A percentile compares a stretch with the other conserved stretches of the same genome.
phyloP scores from a whole-genome alignment of 2,113 vertebrate genomes.

The Mixornis gularis region DNA sequence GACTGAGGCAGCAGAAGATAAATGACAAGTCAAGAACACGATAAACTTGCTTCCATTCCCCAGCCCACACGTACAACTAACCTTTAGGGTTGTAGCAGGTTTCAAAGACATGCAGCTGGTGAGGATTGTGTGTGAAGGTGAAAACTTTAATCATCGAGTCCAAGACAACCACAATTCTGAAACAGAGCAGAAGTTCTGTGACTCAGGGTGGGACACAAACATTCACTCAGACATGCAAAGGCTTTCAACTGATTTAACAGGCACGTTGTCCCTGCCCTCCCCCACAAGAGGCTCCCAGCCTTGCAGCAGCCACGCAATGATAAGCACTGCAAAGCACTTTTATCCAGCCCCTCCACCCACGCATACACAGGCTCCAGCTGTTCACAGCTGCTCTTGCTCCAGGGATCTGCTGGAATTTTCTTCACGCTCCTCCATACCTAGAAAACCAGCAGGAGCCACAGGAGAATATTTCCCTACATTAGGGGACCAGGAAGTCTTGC shows the following conservation, averaged over 20 bases:
- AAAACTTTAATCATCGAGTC: constrained; percentile 99
- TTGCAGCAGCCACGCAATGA: neutral
- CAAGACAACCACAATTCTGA: constrained; percentile 94
- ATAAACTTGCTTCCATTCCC: neutral
- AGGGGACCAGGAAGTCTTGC: neutral
- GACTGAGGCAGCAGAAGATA: neutral
- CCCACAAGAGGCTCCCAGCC: neutral
- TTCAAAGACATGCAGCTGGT: constrained; percentile 97
- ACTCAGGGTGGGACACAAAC: neutral
- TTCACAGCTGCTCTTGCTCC: neutral
- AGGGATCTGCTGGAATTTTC: neutral
- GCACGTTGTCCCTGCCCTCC: neutral
- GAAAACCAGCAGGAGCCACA: neutral
- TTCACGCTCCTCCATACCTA: neutral
- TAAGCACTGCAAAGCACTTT: neutral
- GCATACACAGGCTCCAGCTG: neutral
- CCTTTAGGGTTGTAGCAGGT: constrained; percentile 99
- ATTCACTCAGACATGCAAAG: neutral
- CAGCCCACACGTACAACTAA: neutral
- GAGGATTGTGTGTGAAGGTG: constrained; percentile 97
- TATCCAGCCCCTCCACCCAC: neutral
- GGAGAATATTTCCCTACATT: neutral
- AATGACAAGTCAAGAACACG: neutral
- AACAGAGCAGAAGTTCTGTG: constrained; percentile 34
- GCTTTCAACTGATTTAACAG: neutral